A percentile compares a stretch with the other conserved stretches of the same genome.
These are phyloP conservation scores for Clarias pachynema DNA, from an alignment of 2,797 vertebrate species.

Conservation along the genomic window DNA sequence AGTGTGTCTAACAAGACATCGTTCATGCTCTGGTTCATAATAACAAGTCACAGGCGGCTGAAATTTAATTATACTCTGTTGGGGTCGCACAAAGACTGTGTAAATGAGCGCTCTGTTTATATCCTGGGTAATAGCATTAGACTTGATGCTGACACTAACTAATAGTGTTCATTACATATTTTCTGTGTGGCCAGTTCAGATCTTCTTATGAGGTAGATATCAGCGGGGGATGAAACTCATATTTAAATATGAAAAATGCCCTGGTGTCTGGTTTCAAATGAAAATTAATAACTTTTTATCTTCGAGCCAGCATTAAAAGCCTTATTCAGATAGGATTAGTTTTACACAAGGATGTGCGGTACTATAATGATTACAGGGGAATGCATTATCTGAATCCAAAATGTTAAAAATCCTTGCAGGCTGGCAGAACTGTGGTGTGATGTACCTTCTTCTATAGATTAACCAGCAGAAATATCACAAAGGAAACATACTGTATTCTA, in stretches of 20 bases:
- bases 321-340: neutral
- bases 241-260: constrained; percentile 60
- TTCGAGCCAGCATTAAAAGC: neutral
- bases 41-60: constrained; percentile 71
- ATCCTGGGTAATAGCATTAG: constrained; percentile 54
- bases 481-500: neutral
- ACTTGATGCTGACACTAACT: constrained; percentile 75
- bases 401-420: neutral
- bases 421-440: neutral
- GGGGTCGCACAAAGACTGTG: constrained; percentile 63
- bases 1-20: constrained; percentile 68
- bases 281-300: constrained; percentile 41
- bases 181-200: constrained; percentile 72
- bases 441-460: neutral
- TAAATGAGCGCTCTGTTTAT: constrained; percentile 58
- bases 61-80: constrained; percentile 81
- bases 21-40: constrained; percentile 68
- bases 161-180: constrained; percentile 79
- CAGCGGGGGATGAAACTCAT: constrained; percentile 42
- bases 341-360: neutral
- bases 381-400: neutral
- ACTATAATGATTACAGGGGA: neutral
- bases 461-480: neutral
- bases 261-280: constrained; percentile 40
- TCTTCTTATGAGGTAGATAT: constrained; percentile 66